A percentile compares a stretch with the other conserved stretches of the same genome.
phyloP scores from a whole-genome alignment of 2,888 invertebrate species.

The Agrochola lychnidis region DNA sequence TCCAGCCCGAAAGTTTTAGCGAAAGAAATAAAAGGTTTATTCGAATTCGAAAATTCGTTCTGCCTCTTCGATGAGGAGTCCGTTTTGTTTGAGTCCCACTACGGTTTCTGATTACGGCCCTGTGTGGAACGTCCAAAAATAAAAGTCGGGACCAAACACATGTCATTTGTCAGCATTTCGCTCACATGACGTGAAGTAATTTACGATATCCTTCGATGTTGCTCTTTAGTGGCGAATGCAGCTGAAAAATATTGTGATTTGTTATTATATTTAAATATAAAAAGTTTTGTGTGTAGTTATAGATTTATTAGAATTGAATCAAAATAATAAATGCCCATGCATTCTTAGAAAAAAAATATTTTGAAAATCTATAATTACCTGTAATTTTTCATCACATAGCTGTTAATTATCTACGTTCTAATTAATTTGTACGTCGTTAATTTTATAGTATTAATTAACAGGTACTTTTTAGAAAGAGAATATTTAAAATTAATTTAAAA shows the following conservation, averaged over 20 bases:
- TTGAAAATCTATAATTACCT: background rate
- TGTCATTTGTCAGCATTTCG: slow-evolving; percentile 87
- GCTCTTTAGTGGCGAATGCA: slow-evolving; percentile 72
- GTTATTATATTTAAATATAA: background rate
- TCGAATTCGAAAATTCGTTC: slow-evolving; percentile 48
- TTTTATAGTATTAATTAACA: slow-evolving; percentile 14
- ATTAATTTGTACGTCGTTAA: background rate
- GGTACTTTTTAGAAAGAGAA: background rate
- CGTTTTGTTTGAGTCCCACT: slow-evolving; percentile 55
- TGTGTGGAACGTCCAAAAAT: slow-evolving; percentile 81
- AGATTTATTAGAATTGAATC: background rate
- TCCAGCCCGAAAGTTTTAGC: slow-evolving; percentile 6
- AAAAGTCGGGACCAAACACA: slow-evolving; percentile 80
- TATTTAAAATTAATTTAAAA: background rate
- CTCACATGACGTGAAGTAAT: slow-evolving; percentile 82
- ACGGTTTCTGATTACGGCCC: slow-evolving; percentile 76
- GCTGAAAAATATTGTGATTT: slow-evolving; percentile 6
- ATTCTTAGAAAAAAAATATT: background rate
- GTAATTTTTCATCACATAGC: background rate
- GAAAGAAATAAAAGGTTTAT: slow-evolving; percentile 18
- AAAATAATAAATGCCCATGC: background rate
- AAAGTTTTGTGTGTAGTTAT: background rate
- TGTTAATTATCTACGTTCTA: background rate
- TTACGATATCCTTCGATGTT: slow-evolving; percentile 79
- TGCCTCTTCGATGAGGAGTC: slow-evolving; percentile 21